Base-by-base conservation (phyloP, 1,140 invertebrate species). In the Drosophila melanica region DNA sequence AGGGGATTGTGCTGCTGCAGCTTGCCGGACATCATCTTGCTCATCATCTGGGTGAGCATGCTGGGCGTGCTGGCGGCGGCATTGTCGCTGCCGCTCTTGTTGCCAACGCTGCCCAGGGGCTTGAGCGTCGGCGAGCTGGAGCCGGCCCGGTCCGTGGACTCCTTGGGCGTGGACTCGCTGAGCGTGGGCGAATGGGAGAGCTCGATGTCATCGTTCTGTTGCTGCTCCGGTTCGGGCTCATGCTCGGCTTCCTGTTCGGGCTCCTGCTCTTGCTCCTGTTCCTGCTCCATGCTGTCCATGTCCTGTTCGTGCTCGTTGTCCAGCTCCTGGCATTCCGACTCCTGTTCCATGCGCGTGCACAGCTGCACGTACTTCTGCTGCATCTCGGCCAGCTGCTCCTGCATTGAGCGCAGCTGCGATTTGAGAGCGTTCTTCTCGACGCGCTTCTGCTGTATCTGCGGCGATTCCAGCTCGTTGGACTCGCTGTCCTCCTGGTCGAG, bases 291-390 rank as follows among this genome's bases (percentile, higher is more conserved):
- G 81, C 96, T 62, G 35, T 94, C 93, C 16, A 94, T 93, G 54
- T 92, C 93, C 72, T 94, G 93, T 70, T 94, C 93, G 51, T 94
- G 94, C 79, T 96, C 96, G 12, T 89, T 81, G 76, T 96, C 95
- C 64, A 95, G 94, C 82, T 96, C 95, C 76, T 95, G 94, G 57
- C 94, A 95, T 75, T 95, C 94, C n/a, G 94, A 94, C 59, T 96
- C 95, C 81, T 96, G 95, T 77, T 97, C 96, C 94, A 97, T 96
- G 81, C 96, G 93, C 89, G 95, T 96, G 91, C 96, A 97, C 75
- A 98, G 93, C 90, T 97, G 96, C 81, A 96, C 94, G 91, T 98
- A 98, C 89, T 97, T 97, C 90, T 97, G 96, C 92, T 98, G 96
- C 95, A 98, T 98, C 87, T 95, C 95, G 2, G 96, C 96, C 60